Conservation (phyloP, 2,888 invertebrate species). For the Eupeodes luniger region DNA sequence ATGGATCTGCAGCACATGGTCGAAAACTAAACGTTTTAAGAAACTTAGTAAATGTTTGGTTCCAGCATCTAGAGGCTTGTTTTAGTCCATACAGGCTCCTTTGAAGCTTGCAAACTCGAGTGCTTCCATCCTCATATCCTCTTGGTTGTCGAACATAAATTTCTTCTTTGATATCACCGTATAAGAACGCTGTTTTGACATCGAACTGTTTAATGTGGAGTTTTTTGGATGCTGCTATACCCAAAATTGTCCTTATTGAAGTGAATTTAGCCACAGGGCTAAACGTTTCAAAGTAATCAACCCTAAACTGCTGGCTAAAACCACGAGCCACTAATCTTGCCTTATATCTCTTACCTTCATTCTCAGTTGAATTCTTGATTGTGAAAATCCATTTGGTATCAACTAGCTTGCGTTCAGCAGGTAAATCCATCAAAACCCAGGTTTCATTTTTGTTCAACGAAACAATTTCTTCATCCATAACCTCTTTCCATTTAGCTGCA, state of each 20-base stretch:
- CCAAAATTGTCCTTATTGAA: conserved; percentile 9
- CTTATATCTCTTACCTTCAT: conserved; percentile 1
- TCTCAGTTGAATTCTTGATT: conserved; percentile 11
- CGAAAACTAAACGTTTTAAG: conserved; percentile 5
- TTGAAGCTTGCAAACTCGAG: conserved; percentile 44
- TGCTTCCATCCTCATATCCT: conserved; percentile 35
- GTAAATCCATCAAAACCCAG: conserved; percentile 63
- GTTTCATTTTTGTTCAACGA: conserved; percentile 68
- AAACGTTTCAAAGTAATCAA: conserved; percentile 19
- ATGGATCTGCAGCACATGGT: conserved; percentile 76
- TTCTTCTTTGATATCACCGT: too few species aligned
- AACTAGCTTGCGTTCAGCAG: conserved; percentile 56
- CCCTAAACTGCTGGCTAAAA: conserved; percentile 4
- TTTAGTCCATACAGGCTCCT: conserved; percentile 73
- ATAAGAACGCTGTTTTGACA: not conserved
- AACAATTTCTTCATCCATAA: conserved; percentile 46
- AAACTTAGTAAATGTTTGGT: conserved; percentile 12
- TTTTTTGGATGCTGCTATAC: conserved; percentile 21
- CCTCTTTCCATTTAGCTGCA: conserved; percentile 23
- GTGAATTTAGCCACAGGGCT: not conserved
- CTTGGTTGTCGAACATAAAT: conserved; percentile 30
- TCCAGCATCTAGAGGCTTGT: conserved; percentile 20
- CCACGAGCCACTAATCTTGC: conserved; percentile 18
- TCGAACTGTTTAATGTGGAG: conserved; percentile 45
- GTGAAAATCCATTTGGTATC: too few species aligned